A percentile compares a stretch with the other conserved stretches of the same genome.
phyloP scores from a whole-genome alignment of 2,888 invertebrate genomes.

The Callinectes sapidus region DNA sequence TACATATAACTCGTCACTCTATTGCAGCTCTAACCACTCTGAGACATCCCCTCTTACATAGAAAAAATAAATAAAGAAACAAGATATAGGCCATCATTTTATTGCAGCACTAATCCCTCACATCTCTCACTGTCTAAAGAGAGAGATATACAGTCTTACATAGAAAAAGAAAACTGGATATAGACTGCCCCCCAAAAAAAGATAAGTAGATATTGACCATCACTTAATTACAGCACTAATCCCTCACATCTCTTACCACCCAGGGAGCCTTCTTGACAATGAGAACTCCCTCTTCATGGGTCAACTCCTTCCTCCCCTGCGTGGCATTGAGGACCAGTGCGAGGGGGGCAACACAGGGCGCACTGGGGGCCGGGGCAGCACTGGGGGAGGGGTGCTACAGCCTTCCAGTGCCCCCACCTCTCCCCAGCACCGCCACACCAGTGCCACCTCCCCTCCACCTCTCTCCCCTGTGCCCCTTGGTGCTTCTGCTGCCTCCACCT shows the following conservation, averaged over 20 bases:
- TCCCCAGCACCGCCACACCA: constrained; percentile 81
- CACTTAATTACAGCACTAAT: neutral
- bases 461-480: constrained; percentile 75
- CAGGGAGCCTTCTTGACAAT: constrained; percentile 62
- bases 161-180: too few relatives aligned
- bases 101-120: too few relatives aligned
- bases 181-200: too few relatives aligned
- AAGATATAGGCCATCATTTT: too few relatives aligned
- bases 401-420: constrained; percentile 85
- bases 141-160: too few relatives aligned
- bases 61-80: too few relatives aligned
- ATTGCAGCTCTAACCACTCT: too few relatives aligned
- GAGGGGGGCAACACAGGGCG: constrained; percentile 48
- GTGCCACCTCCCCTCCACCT: constrained; percentile 78
- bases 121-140: neutral
- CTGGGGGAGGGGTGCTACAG: constrained; percentile 65
- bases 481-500: constrained; percentile 75
- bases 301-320: constrained; percentile 60
- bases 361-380: constrained; percentile 22
- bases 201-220: too few relatives aligned
- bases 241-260: neutral
- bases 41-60: too few relatives aligned
- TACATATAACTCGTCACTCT: too few relatives aligned
- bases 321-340: constrained; percentile 64
- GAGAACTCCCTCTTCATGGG: constrained; percentile 60